A percentile compares a stretch with the other conserved stretches of the same genome.
phyloP scores from a whole-genome alignment of 2,888 invertebrate genomes.

The Polylopha cassiicola region DNA sequence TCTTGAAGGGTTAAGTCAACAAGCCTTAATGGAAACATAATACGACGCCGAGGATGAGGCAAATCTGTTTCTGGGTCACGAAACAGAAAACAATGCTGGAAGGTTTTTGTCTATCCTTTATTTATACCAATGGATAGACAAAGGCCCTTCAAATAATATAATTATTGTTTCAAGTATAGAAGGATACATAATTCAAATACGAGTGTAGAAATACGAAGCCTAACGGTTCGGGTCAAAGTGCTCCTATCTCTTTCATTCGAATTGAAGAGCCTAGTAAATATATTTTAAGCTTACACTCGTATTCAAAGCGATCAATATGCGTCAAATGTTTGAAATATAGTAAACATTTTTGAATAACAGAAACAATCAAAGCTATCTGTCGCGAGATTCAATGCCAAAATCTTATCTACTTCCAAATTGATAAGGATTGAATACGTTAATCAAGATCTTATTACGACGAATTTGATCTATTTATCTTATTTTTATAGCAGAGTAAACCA shows the following conservation, averaged over 20 bases:
- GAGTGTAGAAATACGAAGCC: conserved; percentile 1
- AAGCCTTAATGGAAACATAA: conserved; percentile 65
- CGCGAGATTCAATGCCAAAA: no score
- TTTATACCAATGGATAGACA: conserved; percentile 45
- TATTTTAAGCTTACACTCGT: background rate
- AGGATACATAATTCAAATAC: conserved; percentile 10
- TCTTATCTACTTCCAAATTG: no score
- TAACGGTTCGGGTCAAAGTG: conserved; percentile 2
- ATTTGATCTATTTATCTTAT: conserved; percentile 43
- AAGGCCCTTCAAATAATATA: no score
- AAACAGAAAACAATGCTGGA: conserved; percentile 55
- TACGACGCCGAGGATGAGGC: conserved; percentile 43
- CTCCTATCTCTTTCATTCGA: conserved; percentile 1
- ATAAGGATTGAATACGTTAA: no score
- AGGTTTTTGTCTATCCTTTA: conserved; percentile 50
- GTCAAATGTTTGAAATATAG: no score
- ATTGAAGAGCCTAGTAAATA: background rate
- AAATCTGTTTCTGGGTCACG: conserved; percentile 52
- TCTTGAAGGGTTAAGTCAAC: conserved; percentile 60
- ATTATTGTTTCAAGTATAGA: conserved; percentile 33
- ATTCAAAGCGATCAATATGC: no score
- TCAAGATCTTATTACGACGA: no score
- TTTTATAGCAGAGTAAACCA: conserved; percentile 42
- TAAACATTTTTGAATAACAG: no score
- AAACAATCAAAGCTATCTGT: no score